Conservation (phyloP, 2,797 vertebrate genomes). For the Valencia hispanica region DNA sequence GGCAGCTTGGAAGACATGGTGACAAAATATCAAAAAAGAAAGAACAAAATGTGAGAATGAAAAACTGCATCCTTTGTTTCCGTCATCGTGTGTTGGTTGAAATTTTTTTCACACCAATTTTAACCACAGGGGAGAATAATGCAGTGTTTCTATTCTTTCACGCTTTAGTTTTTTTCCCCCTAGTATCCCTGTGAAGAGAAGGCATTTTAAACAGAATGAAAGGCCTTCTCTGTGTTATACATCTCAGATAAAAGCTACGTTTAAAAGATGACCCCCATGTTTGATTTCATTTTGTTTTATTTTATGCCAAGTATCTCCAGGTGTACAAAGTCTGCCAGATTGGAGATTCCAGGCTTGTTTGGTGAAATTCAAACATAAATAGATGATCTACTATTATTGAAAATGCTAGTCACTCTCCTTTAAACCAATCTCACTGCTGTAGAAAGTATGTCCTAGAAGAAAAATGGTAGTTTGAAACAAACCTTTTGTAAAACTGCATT, state of each 20-base stretch:
- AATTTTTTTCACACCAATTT: conserved; percentile 41
- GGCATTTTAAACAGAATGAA: conserved; percentile 51
- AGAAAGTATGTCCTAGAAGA: conserved; percentile 29
- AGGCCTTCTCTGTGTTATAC: conserved; percentile 39
- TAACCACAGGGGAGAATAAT: conserved; percentile 60
- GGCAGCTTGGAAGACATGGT: conserved; percentile 98
- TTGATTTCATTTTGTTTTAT: conserved; percentile 52
- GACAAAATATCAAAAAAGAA: conserved; percentile 99
- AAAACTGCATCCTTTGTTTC: conserved; percentile 61
- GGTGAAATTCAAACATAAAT: conserved; percentile 35
- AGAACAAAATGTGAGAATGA: conserved; percentile 97
- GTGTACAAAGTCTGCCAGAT: conserved; percentile 32
- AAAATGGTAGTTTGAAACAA: conserved; percentile 26
- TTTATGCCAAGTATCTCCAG: conserved; percentile 40
- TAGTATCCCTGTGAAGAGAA: conserved; percentile 33
- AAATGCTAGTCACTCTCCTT: conserved; percentile 23
- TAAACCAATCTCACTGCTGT: conserved; percentile 21
- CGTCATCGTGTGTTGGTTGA: conserved; percentile 43
- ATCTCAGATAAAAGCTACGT: conserved; percentile 48
- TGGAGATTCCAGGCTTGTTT: conserved; percentile 41
- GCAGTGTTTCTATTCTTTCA: conserved; percentile 64
- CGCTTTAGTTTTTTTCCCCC: conserved; percentile 26
- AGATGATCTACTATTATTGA: conserved; percentile 27
- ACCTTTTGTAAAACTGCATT: conserved; percentile 63
- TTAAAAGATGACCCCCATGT: conserved; percentile 44